phyloP scores from a whole-genome alignment of 2,113 vertebrate genomes.

The Struthidea cinerea region DNA sequence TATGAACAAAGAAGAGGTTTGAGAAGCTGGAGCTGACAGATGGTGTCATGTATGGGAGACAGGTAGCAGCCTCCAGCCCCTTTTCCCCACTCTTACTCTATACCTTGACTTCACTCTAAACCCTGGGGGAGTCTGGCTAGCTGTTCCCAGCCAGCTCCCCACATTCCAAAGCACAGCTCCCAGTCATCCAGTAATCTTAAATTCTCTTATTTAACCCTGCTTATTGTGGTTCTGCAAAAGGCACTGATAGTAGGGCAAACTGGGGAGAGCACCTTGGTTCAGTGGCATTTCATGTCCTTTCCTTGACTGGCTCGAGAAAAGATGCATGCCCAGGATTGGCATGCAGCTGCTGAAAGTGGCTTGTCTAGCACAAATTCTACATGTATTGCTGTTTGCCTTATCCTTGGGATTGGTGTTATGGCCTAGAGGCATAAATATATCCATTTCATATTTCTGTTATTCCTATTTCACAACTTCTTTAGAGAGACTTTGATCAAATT shows the following conservation, averaged over 20 bases:
- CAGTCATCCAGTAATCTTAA: background rate
- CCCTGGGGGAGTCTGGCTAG: background rate
- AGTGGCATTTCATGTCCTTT: background rate
- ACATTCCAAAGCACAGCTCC: background rate
- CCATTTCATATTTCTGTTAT: background rate
- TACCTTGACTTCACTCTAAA: background rate
- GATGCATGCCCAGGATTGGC: too few species aligned
- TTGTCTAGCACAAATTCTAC: background rate
- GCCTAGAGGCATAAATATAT: background rate
- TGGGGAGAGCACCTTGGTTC: background rate
- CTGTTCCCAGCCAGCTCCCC: background rate
- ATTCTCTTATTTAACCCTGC: background rate
- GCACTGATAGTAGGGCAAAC: too few species aligned
- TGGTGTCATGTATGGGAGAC: background rate
- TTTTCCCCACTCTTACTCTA: background rate
- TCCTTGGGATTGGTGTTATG: background rate
- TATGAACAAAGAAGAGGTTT: rapidly evolving
- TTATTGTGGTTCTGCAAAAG: background rate
- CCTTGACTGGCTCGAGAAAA: background rate
- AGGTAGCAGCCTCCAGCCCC: background rate
- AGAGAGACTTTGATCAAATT: background rate
- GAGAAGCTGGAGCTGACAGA: background rate
- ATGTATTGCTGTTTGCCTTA: rapidly evolving
- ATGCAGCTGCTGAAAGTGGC: background rate
- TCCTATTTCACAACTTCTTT: background rate